Percentiles rank a stretch among this genome's conserved stretches.
Conservation (phyloP, 2,797 vertebrate species). For the Sebastes reedi region DNA sequence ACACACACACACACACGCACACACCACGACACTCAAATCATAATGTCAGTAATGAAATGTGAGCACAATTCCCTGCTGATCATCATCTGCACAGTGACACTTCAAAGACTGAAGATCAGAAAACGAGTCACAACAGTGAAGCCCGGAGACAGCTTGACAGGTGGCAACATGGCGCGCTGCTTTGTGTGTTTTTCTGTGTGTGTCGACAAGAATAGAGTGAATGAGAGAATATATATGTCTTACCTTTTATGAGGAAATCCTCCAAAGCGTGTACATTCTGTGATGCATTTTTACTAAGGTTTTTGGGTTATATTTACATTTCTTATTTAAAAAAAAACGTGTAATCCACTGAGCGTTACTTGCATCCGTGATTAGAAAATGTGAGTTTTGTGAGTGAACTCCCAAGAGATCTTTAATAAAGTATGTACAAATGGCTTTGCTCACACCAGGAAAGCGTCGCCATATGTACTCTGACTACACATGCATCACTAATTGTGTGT, state of each 20-base stretch:
- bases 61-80: constrained; percentile 67
- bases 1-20: not conserved
- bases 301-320: not conserved
- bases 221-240: not conserved
- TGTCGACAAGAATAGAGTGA: not conserved
- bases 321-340: not conserved
- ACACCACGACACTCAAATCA: constrained; percentile 14
- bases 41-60: constrained; percentile 59
- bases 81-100: constrained; percentile 58
- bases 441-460: constrained; percentile 12
- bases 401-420: constrained; percentile 12
- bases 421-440: constrained; percentile 30
- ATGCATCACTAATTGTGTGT: constrained; percentile 22
- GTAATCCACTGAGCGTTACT: not conserved
- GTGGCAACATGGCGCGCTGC: constrained; percentile 31
- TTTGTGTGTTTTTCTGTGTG: constrained; percentile 25
- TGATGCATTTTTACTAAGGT: not conserved
- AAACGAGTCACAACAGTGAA: constrained; percentile 47
- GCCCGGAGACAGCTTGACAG: constrained; percentile 60
- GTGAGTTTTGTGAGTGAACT: not conserved
- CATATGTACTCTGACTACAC: constrained; percentile 8
- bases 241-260: constrained; percentile 21
- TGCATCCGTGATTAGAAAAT: not conserved
- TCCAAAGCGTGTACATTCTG: not conserved
- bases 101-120: constrained; percentile 62